Evolutionary conservation across 2,113 vertebrate species (phyloP).

Genomic region (Mobula birostris): DNA sequence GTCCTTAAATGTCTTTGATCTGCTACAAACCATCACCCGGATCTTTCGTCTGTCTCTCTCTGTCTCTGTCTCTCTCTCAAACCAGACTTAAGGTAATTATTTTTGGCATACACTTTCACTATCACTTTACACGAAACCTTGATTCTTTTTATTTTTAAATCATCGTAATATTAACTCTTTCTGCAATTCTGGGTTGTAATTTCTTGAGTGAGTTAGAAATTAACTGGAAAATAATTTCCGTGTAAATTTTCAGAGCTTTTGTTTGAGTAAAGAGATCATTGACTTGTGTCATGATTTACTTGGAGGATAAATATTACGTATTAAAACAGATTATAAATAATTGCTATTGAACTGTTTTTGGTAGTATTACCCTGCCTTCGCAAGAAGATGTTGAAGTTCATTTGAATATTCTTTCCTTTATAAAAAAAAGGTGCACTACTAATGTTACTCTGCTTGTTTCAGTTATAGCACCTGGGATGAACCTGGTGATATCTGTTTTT

Average conservation of each 20-base stretch:
- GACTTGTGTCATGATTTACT: not conserved
- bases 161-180: not conserved
- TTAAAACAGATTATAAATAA: not conserved
- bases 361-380: not conserved
- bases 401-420: not conserved
- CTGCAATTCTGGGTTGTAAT: not conserved
- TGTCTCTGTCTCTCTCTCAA: not conserved
- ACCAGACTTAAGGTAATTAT: conserved; percentile 17
- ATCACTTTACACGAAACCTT: not conserved
- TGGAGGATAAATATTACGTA: not conserved
- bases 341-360: not conserved
- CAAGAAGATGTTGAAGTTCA: not conserved
- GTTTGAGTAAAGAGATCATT: not conserved
- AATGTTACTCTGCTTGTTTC: conserved; percentile 39
- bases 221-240: not conserved
- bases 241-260: not conserved
- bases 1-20: not conserved
- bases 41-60: not conserved
- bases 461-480: conserved; percentile 15
- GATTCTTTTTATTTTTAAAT: not conserved
- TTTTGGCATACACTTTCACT: not conserved
- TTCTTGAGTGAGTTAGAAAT: not conserved
- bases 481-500: conserved; percentile 46
- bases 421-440: conserved; percentile 21
- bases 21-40: not conserved